Base-by-base conservation (phyloP, 2,888 invertebrate genomes). In the Drosophila picticornis region DNA sequence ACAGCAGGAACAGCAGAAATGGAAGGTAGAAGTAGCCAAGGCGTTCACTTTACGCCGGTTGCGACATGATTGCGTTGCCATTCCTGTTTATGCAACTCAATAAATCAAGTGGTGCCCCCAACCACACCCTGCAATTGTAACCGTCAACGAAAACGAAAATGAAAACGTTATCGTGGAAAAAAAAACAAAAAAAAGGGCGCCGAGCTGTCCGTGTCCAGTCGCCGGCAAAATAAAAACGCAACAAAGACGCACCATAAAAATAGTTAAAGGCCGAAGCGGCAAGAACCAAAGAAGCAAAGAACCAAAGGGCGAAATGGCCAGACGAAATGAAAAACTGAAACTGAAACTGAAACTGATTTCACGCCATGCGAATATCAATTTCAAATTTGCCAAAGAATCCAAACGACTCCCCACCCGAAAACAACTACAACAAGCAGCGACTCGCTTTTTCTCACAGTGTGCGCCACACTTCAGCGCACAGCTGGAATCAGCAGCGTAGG, bases 81-180 rank as follows among this genome's bases (percentile, higher is more conserved):
- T 88, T 91, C 89, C 90, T 91, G 90, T 92, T 92, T 91, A 92
- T 91, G 90, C 90, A 91, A 91, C 91, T 92, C 92, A 89, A 92
- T 92, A 92, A 92, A 92, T 92, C 92, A 92, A 81, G 81, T 90
- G 83, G 82, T 56, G 56, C 9, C 59, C 90, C 66, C 55, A 36
- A 69, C 58, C 16, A 64, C 27, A 34, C 64, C 56, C 32, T 72
- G 72, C 75, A 84, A 77, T 76, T 65, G 64, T 65, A 65, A 57
- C 61, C 66, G 58, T 74, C 72, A 72, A 43, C 61, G 65, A 65
- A 71, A 55, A 55, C 36, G 55, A 55, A 55, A 55, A 55, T 7
- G 36, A 55, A 55, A 56, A 55, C 53, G 25, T 46, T 46, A 46
- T 25, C 25, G 46, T 10, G 9, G 9, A 9, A 22, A 22, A 22